Evolutionary conservation across 2,797 vertebrate genomes (phyloP), one percentile per base, ranked within the genome.

Genomic region (Antrozous pallidus): DNA sequence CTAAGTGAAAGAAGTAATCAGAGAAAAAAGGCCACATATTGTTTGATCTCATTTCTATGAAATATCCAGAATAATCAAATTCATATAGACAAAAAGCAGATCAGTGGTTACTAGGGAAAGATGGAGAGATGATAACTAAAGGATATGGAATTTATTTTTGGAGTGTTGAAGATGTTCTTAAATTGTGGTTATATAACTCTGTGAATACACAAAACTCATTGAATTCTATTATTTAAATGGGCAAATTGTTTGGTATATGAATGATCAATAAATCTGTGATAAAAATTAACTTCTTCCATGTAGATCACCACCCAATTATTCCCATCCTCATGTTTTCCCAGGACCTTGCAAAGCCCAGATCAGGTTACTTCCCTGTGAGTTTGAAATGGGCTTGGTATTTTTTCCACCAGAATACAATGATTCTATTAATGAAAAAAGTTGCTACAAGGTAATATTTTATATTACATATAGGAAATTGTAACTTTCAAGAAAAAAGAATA

Each of bases 361-460:
- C 65, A 28, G 16, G 61, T 56, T 79, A 78, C 31, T 65, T 42
- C 8, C 28, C 42, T 79, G 28, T 79, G 51, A 85, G 33, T 67
- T 3, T 20, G 54, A 91, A 79, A 75, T 73, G 17, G 10, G 54
- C 4, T 84, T 42, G 13, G 33, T 83, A 10, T 47, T 90, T 75
- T 69, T 88, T 26, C 31, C 31, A 77, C 40, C 71, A 67, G 38
- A 90, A 67, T 69, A 12, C n/a, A 85, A 33, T 18, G 38, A 78
- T 92, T 94, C 20, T 92, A 20, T 84, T 92, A 93, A 88, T 33
- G 33, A 96, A 94, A 94, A 31, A 42, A 92, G 81, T 73, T 90
- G 65, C 63, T 61, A 40, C 38, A 61, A 93, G 91, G 51, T 36
- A 58, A 47, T 56, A 33, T 91, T 42, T 73, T 42, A 22, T 91